phyloP scores from a whole-genome alignment of 2,797 vertebrate species.

The Neosilurus hyrtlii region DNA sequence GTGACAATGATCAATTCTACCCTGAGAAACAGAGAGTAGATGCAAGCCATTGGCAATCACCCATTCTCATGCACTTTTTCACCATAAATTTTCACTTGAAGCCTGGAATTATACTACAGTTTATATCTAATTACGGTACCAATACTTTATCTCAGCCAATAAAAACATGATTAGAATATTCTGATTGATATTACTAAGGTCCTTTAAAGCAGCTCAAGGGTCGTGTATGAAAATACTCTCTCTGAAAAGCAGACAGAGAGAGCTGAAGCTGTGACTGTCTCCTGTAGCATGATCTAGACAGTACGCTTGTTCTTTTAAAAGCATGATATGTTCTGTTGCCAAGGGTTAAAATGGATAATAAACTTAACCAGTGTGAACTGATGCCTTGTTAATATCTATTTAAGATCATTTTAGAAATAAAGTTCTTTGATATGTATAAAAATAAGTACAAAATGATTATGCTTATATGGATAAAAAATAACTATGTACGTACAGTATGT shows the following conservation, averaged over 20 bases:
- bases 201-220: constrained; percentile 56
- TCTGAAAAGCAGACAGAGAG: constrained; percentile 54
- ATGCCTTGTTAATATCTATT: constrained; percentile 61
- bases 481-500: constrained; percentile 67
- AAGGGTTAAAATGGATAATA: constrained; percentile 46
- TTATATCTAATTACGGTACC: constrained; percentile 40
- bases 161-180: constrained; percentile 24
- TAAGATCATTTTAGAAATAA: constrained; percentile 64
- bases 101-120: constrained; percentile 38
- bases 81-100: constrained; percentile 36
- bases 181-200: constrained; percentile 55
- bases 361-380: constrained; percentile 43
- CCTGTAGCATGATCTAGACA: constrained; percentile 27
- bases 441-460: constrained; percentile 79
- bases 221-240: constrained; percentile 59
- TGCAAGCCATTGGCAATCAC: constrained; percentile 40
- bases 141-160: constrained; percentile 37
- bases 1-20: constrained; percentile 61
- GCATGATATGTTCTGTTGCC: constrained; percentile 55
- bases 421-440: constrained; percentile 72
- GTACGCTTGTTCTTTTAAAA: constrained; percentile 35
- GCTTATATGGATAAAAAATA: constrained; percentile 75
- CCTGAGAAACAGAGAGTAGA: constrained; percentile 58
- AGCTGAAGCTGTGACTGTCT: constrained; percentile 33
- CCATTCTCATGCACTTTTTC: constrained; percentile 53